Evolutionary conservation across 2,113 vertebrate genomes (phyloP).

Genomic region (Microtus montanus): DNA sequence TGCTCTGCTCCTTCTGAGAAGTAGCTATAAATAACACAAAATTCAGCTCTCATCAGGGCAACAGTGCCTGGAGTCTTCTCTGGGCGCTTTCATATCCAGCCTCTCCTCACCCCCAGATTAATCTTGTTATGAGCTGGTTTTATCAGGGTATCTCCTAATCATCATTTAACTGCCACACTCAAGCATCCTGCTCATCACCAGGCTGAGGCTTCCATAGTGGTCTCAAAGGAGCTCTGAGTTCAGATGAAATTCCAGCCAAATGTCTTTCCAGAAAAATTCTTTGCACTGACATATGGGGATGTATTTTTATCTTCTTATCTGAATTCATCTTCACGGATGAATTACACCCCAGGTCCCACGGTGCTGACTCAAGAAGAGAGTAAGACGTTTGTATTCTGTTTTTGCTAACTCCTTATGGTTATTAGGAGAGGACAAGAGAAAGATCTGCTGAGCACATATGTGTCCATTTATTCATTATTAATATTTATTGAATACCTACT

Average conservation of each 20-base stretch:
- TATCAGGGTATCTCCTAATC: neutral
- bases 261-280: constrained; percentile 15
- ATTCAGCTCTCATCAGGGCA: constrained; percentile 59
- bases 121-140: constrained; percentile 57
- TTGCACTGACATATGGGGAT: neutral
- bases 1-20: constrained; percentile 61
- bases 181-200: neutral
- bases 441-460: neutral
- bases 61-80: constrained; percentile 21
- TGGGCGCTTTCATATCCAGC: constrained; percentile 58
- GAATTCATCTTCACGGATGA: constrained; percentile 30
- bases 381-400: neutral
- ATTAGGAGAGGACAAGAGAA: neutral
- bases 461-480: neutral
- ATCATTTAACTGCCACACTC: constrained; percentile 28
- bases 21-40: constrained; percentile 70
- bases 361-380: neutral
- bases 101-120: constrained; percentile 51
- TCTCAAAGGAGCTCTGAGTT: neutral
- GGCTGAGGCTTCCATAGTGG: neutral
- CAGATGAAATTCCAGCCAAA: neutral
- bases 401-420: neutral
- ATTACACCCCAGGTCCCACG: neutral
- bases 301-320: neutral
- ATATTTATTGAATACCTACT: neutral